Evolutionary conservation across 2,888 invertebrate species (phyloP).

Genomic region (Pollenia griseotomentosa): DNA sequence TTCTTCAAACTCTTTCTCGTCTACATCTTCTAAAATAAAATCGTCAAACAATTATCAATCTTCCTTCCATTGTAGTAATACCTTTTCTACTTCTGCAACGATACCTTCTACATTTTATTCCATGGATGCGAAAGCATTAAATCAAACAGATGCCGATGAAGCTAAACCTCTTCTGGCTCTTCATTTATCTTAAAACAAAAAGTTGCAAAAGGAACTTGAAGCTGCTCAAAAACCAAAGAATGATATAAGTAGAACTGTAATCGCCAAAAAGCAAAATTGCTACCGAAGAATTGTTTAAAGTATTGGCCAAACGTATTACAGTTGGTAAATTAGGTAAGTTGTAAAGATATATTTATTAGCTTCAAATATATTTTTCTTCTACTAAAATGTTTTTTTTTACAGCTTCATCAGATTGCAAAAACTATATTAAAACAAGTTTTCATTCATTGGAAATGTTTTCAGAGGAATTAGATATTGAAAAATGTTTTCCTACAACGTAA

Average conservation of each 20-base stretch:
- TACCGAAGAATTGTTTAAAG: conserved; percentile 81
- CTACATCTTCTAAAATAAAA: conserved; percentile 21
- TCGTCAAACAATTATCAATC: conserved; percentile 6
- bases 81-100: not conserved
- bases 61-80: conserved; percentile 18
- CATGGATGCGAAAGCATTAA: conserved; percentile 20
- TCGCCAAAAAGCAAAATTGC: too few relatives aligned
- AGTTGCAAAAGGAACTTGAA: too few relatives aligned
- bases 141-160: conserved; percentile 30
- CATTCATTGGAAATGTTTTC: too few relatives aligned
- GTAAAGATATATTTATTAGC: not conserved
- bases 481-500: too few relatives aligned
- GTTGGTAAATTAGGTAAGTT: conserved; percentile 79
- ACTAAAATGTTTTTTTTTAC: too few relatives aligned
- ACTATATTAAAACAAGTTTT: too few relatives aligned
- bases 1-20: too few relatives aligned
- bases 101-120: conserved; percentile 3
- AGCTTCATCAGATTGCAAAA: too few relatives aligned
- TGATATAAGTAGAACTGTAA: too few relatives aligned
- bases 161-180: conserved; percentile 11
- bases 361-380: conserved; percentile 7
- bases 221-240: too few relatives aligned
- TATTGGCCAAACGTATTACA: conserved; percentile 80
- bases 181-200: too few relatives aligned
- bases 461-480: too few relatives aligned